These are phyloP conservation scores for Drosophila nikananu DNA, from an alignment of 1,140 invertebrate genomes.

Conservation along the genomic window DNA sequence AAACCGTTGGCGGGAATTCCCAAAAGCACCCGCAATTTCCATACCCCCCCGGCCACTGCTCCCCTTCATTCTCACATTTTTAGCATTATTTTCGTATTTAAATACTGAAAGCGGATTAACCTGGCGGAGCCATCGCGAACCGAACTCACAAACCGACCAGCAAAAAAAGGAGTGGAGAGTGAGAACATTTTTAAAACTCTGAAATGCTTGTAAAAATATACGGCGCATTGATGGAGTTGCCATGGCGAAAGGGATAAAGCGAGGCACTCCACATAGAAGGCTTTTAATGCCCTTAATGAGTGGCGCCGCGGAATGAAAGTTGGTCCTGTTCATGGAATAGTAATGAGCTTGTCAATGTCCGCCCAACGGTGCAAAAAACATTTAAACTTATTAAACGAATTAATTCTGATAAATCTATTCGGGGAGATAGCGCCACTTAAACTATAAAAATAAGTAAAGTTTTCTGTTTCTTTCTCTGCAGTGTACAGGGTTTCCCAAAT, in stretches of 20 bases:
- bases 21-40: slow-evolving; percentile 8
- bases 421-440: neutral
- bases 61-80: slow-evolving; percentile 42
- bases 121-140: slow-evolving; percentile 36
- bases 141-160: slow-evolving; percentile 9
- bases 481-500: neutral
- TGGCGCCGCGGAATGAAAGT: slow-evolving; percentile 48
- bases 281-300: slow-evolving; percentile 80
- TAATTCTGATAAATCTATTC: slow-evolving; percentile 27
- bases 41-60: neutral
- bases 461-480: neutral
- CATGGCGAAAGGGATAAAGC: slow-evolving; percentile 56
- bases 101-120: slow-evolving; percentile 82
- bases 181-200: slow-evolving; percentile 42
- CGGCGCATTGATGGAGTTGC: slow-evolving; percentile 73
- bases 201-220: slow-evolving; percentile 69
- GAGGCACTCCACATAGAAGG: slow-evolving; percentile 61
- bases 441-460: no score
- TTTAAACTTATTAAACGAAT: slow-evolving; percentile 45
- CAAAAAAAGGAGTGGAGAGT: slow-evolving; percentile 16
- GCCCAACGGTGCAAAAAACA: slow-evolving; percentile 13
- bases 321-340: slow-evolving; percentile 34
- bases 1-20: slow-evolving; percentile 16
- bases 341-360: slow-evolving; percentile 52
- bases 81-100: slow-evolving; percentile 79